A percentile compares a stretch with the other conserved stretches of the same genome.
Conservation (phyloP, 2,113 vertebrate species). For the Nerophis lumbriciformis region DNA sequence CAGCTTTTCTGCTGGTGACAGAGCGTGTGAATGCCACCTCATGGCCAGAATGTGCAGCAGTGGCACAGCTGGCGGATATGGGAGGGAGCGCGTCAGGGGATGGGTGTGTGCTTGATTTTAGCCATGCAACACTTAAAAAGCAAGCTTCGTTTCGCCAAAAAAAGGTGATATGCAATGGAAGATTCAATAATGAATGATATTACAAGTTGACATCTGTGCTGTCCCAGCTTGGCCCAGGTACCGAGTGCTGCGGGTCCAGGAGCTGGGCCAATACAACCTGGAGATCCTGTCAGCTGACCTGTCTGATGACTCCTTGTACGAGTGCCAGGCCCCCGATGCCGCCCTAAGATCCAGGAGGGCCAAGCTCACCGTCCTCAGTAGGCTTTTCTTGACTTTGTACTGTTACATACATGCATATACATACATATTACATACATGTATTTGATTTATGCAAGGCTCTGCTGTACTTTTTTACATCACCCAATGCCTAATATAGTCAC, state of each 20-base stretch:
- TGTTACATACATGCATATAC: no score
- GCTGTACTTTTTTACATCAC: neutral
- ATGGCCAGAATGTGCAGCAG: slow-evolving; percentile 53
- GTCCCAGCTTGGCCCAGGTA: slow-evolving; percentile 89
- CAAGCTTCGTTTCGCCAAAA: no score
- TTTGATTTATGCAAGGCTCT: neutral
- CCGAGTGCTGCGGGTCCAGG: slow-evolving; percentile 79
- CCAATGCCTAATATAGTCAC: no score
- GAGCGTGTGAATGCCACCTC: slow-evolving; percentile 63
- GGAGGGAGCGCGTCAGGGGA: slow-evolving; percentile 16
- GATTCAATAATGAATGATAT: neutral
- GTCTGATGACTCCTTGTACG: slow-evolving; percentile 87
- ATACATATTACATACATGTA: no score
- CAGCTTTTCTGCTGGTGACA: slow-evolving; percentile 41
- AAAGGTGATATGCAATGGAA: no score
- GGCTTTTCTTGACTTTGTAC: slow-evolving; percentile 8
- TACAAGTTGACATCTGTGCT: slow-evolving; percentile 7
- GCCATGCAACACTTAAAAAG: neutral
- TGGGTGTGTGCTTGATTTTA: slow-evolving; percentile 35
- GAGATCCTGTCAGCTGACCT: slow-evolving; percentile 86
- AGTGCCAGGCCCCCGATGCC: slow-evolving; percentile 92
- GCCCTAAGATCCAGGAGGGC: slow-evolving; percentile 88
- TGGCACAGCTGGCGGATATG: slow-evolving; percentile 46
- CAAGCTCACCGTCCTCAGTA: slow-evolving; percentile 87
- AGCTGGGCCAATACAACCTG: slow-evolving; percentile 89